These are phyloP conservation scores for Antheraea assamensis DNA, from an alignment of 2,888 invertebrate genomes.

Conservation along the genomic window DNA sequence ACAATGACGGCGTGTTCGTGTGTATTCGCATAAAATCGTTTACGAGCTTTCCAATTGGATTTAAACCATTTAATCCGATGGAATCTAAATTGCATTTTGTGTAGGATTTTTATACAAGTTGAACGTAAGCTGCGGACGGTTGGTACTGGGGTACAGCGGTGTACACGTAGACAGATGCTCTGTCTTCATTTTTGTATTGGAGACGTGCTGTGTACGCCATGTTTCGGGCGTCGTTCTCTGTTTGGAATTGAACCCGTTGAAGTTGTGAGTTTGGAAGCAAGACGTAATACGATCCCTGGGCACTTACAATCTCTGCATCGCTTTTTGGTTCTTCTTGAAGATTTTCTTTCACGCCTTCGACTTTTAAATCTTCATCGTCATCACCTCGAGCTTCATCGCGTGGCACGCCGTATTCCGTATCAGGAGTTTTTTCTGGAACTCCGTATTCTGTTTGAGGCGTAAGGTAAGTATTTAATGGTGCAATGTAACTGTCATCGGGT, in stretches of 20 bases:
- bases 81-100: conserved; percentile 20
- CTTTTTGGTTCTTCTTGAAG: conserved; percentile 54
- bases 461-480: conserved; percentile 63
- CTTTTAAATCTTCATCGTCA: conserved; percentile 33
- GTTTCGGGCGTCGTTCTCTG: conserved; percentile 74
- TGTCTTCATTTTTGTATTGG: conserved; percentile 84
- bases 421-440: conserved; percentile 34
- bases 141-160: conserved; percentile 67
- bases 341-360: conserved; percentile 46
- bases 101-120: conserved; percentile 37
- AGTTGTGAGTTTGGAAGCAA: conserved; percentile 84
- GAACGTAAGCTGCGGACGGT: conserved; percentile 57
- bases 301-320: conserved; percentile 62
- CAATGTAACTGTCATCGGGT: conserved; percentile 69
- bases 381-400: conserved; percentile 33
- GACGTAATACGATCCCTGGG: conserved; percentile 84
- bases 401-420: conserved; percentile 39
- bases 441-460: conserved; percentile 54
- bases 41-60: not conserved
- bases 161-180: conserved; percentile 84
- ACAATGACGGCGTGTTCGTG: not conserved
- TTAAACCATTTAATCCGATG: not conserved
- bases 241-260: conserved; percentile 84
- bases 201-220: conserved; percentile 86
- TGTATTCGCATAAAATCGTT: not conserved